Base-by-base conservation (phyloP, 2,797 vertebrate genomes). In the Danio choprae region DNA sequence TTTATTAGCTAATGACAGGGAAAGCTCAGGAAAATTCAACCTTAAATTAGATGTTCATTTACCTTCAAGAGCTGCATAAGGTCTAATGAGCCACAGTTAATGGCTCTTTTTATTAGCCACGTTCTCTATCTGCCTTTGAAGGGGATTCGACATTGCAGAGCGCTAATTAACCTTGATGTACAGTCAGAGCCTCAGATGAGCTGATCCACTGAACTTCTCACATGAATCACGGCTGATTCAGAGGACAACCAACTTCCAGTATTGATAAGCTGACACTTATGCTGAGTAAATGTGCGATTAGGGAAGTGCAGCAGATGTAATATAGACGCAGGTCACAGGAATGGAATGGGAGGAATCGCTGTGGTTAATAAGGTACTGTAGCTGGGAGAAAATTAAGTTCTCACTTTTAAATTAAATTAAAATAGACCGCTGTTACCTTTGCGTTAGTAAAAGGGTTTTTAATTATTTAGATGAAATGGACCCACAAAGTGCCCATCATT, bases 31-130 rank as follows among this genome's bases (percentile, higher is more conserved):
- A 51, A 72, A 12, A 64, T 72, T 6, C 9, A 15, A 4, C 16
- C 11, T 10, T 50, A 62, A 79, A 79, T 79, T 74, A 51, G 36
- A 59, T 3, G 4, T 18, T 6, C 6, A 6, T 11, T 71, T 51
- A 43, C 7, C 20, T 59, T 51, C n/a, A 16, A 58, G 20, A 38
- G 56, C 55, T 18, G 40, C n/a, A 40, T 13, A 51, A 51, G 53
- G 55, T 69, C 41, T 72, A 68, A 83, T 74, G 63, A 74, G 70
- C 46, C 16, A 38, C 56, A 67, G 55, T 83, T 72, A 48, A 55
- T 0, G 3, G 46, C 13, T 76, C 29, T 60, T 67, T 46, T 64
- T 53, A 69, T 68, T 62, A 79, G 22, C 22, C 50, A 53, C 18
- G n/a, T 67, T 71, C 43, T 41, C 40, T 43, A 41, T 77, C 67